Conservation (phyloP, 2,888 invertebrate genomes). For the Andrena marginata region DNA sequence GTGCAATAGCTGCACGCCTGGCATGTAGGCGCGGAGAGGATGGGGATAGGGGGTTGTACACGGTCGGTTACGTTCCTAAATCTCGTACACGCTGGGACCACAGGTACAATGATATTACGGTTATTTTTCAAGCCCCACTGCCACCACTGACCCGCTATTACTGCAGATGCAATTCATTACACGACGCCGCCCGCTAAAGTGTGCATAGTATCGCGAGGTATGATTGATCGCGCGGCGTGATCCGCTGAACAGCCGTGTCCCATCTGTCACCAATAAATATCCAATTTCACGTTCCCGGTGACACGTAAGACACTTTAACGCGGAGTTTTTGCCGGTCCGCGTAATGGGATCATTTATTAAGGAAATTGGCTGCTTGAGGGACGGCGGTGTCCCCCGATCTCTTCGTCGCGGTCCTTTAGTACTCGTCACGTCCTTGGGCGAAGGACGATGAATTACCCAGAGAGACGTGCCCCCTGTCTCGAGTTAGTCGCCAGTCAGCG, state of each 20-base stretch:
- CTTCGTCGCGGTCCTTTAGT: conserved; percentile 51
- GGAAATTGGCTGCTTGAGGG: conserved; percentile 79
- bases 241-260: conserved; percentile 82
- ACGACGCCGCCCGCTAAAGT: conserved; percentile 60
- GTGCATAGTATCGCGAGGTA: conserved; percentile 78
- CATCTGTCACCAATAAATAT: conserved; percentile 85
- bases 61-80: conserved; percentile 38
- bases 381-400: conserved; percentile 57
- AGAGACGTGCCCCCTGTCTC: conserved; percentile 31
- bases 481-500: conserved; percentile 11
- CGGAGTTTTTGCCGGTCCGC: conserved; percentile 77
- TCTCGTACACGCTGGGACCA: conserved; percentile 45
- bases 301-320: conserved; percentile 84
- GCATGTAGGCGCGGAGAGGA: not conserved
- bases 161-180: conserved; percentile 79
- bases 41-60: not conserved
- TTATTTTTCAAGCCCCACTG: conserved; percentile 76
- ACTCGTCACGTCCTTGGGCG: conserved; percentile 53
- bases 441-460: conserved; percentile 57
- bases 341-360: conserved; percentile 85
- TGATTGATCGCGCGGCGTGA: conserved; percentile 83
- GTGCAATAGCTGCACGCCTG: not conserved
- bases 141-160: conserved; percentile 76
- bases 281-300: conserved; percentile 84
- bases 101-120: conserved; percentile 74